Evolutionary conservation across 2,888 invertebrate species (phyloP).

Genomic region (Seira sanloemensis): DNA sequence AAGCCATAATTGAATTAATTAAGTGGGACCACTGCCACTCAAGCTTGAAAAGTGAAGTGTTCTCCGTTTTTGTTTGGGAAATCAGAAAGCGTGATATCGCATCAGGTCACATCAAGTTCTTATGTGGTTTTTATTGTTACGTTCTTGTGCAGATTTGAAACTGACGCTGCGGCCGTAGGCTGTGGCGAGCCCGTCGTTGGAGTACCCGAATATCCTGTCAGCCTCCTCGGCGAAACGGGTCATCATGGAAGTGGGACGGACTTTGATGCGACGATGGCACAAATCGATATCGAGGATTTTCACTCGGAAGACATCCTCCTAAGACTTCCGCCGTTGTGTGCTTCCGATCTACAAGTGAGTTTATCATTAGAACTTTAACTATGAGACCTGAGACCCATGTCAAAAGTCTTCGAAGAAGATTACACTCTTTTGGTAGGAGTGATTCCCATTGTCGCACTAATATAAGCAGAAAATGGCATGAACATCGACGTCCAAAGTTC

Average conservation of each 20-base stretch:
- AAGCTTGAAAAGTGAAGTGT: no score
- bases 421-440: no score
- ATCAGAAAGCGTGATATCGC: no score
- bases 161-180: slow-evolving; percentile 51
- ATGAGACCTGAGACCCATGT: no score
- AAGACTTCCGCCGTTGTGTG: slow-evolving; percentile 83
- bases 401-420: no score
- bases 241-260: slow-evolving; percentile 90
- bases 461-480: no score
- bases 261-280: slow-evolving; percentile 93
- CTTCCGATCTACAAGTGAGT: slow-evolving; percentile 77
- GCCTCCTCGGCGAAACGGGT: slow-evolving; percentile 48
- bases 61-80: no score
- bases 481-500: no score
- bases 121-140: background rate
- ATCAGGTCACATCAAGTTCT: no score
- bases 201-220: slow-evolving; percentile 53
- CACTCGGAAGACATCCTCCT: slow-evolving; percentile 90
- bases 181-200: slow-evolving; percentile 43
- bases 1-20: background rate
- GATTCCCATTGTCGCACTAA: no score
- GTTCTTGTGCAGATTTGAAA: slow-evolving; percentile 58
- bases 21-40: background rate
- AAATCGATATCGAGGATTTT: slow-evolving; percentile 96
- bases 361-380: no score